Percentiles rank a stretch among this genome's conserved stretches.
These are phyloP conservation scores for Abramis brama DNA, from an alignment of 2,113 vertebrate species.

Conservation along the genomic window DNA sequence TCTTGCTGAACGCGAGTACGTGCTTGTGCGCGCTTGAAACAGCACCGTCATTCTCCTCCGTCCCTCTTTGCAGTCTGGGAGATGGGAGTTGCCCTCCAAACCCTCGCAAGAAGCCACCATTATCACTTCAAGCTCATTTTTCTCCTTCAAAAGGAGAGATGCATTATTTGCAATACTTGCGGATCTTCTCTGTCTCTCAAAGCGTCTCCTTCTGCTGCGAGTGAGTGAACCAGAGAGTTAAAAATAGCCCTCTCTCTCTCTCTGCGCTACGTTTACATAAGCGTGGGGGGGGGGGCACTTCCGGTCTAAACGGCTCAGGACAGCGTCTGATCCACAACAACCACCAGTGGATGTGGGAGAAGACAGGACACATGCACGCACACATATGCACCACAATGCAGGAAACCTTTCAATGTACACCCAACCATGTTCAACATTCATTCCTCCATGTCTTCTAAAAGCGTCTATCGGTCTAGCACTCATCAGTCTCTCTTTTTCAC, in stretches of 20 bases:
- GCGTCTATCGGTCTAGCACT: not conserved
- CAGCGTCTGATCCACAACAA: conserved; percentile 75
- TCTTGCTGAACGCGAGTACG: not conserved
- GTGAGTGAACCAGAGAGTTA: conserved; percentile 64
- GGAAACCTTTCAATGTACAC: conserved; percentile 51
- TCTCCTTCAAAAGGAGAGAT: not conserved
- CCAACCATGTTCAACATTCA: not conserved
- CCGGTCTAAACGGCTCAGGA: conserved; percentile 75
- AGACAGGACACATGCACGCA: conserved; percentile 41
- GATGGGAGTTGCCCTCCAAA: conserved; percentile 4
- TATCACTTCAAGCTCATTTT: not conserved
- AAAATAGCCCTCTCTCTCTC: conserved; percentile 75
- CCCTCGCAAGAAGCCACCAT: not conserved
- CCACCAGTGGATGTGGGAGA: conserved; percentile 65
- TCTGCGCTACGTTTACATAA: conserved; percentile 81
- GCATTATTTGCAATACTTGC: conserved; percentile 21
- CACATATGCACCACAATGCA: conserved; percentile 56
- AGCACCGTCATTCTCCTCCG: not conserved
- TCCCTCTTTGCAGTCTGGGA: conserved; percentile 11
- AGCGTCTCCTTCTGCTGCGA: conserved; percentile 73
- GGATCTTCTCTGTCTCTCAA: conserved; percentile 39
- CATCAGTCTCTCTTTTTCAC: not conserved
- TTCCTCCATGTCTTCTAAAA: not conserved
- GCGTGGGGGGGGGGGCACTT: conserved; percentile 72
- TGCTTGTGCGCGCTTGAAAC: not conserved